Conservation (phyloP, 2,113 vertebrate species). For the Perognathus longimembris region DNA sequence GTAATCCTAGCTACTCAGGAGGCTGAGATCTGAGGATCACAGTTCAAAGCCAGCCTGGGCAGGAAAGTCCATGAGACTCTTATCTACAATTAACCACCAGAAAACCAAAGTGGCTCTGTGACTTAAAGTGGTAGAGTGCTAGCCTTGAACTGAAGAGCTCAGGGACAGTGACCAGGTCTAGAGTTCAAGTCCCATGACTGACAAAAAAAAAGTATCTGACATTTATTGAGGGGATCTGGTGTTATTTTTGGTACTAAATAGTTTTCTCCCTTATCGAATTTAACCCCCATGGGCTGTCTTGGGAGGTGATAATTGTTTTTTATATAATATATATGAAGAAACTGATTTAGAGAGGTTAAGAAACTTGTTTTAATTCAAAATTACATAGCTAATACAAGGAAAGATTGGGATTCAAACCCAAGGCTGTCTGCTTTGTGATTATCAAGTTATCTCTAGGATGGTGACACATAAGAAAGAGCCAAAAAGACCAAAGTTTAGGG, state of each 20-base stretch:
- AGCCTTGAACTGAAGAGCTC: too few relatives aligned
- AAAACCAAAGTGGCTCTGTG: too few relatives aligned
- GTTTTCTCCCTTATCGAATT: slow-evolving; percentile 52
- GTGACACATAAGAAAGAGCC: background rate
- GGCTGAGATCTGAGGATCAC: too few relatives aligned
- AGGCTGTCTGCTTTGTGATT: background rate
- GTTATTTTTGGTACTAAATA: background rate
- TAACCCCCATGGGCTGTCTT: background rate
- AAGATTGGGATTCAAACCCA: background rate
- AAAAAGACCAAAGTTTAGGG: background rate
- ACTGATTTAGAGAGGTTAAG: slow-evolving; percentile 42
- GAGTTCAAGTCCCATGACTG: too few relatives aligned
- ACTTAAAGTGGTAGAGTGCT: too few relatives aligned
- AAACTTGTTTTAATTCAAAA: slow-evolving; percentile 53
- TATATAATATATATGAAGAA: slow-evolving; percentile 14
- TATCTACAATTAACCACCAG: too few relatives aligned
- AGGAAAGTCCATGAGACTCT: too few relatives aligned
- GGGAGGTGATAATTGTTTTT: slow-evolving; percentile 43
- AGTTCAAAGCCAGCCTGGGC: too few relatives aligned
- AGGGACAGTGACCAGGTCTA: too few relatives aligned
- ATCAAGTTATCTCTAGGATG: background rate
- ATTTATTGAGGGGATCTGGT: slow-evolving; percentile 41
- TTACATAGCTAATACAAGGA: slow-evolving; percentile 43
- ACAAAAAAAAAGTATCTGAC: background rate
- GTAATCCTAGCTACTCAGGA: too few relatives aligned